Conservation (phyloP, 2,113 vertebrate species). For the Dolichotis patagonum region DNA sequence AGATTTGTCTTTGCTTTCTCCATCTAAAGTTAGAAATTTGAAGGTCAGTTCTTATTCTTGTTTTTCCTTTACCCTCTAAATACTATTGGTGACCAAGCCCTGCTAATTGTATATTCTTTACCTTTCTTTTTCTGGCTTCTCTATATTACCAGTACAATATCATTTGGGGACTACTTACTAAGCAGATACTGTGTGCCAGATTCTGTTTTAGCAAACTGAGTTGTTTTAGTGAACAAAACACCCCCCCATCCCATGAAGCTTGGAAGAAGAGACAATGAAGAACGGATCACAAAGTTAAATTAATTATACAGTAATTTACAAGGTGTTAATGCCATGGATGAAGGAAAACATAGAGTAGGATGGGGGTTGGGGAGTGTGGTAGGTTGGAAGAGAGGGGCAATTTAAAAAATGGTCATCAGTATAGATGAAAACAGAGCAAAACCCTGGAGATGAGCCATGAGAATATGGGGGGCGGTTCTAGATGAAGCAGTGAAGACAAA, state of each 20-base stretch:
- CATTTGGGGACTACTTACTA: not conserved
- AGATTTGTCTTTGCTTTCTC: not conserved
- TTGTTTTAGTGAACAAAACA: not conserved
- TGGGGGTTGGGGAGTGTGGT: not conserved
- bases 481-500: not conserved
- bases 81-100: not conserved
- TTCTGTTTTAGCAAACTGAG: not conserved
- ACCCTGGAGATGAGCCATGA: not conserved
- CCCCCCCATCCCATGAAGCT: not conserved
- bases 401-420: not conserved
- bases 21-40: not conserved
- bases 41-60: not conserved
- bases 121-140: not conserved
- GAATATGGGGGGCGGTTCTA: not conserved
- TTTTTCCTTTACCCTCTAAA: not conserved
- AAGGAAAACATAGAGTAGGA: not conserved
- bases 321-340: not conserved
- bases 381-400: not conserved
- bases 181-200: not conserved
- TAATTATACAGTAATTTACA: slow-evolving; percentile 8
- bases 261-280: not conserved
- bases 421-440: not conserved
- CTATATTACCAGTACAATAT: not conserved
- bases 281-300: not conserved
- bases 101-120: not conserved